Conservation (phyloP, 2,113 vertebrate genomes). For the Ginglymostoma cirratum region DNA sequence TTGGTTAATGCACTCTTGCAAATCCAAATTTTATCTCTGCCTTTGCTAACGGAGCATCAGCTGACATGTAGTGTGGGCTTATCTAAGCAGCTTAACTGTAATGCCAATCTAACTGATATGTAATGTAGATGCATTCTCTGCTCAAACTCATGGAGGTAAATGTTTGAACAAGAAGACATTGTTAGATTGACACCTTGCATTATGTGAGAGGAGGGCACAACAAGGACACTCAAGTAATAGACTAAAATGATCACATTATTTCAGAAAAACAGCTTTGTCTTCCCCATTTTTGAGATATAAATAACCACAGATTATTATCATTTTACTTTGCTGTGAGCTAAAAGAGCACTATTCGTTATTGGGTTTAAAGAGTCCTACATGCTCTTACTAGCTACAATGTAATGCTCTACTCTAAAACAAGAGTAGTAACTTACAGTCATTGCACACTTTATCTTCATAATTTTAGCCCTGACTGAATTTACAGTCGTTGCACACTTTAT, state of each 20-base stretch:
- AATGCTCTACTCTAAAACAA: not conserved
- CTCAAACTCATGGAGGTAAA: not conserved
- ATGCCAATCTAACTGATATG: not conserved
- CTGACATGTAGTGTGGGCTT: not conserved
- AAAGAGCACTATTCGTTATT: not conserved
- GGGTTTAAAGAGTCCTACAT: not conserved
- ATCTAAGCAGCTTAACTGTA: not conserved
- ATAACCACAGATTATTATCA: not conserved
- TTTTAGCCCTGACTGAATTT: not conserved
- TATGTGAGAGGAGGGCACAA: not conserved
- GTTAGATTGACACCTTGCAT: not conserved
- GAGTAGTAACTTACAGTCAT: not conserved
- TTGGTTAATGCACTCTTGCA: not conserved
- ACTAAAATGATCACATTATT: not conserved
- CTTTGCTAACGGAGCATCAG: not conserved
- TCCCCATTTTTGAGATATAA: not conserved
- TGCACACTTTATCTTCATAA: not conserved
- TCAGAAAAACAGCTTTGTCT: not conserved
- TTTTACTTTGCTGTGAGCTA: not conserved
- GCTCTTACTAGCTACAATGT: not conserved
- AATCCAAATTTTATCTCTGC: not conserved
- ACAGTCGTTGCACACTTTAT: no score
- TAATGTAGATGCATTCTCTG: not conserved
- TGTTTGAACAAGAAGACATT: not conserved
- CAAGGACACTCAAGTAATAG: not conserved